Percentiles rank a stretch among this genome's conserved stretches.
Conservation (phyloP, 2,113 vertebrate species). For the Mustela lutreola region DNA sequence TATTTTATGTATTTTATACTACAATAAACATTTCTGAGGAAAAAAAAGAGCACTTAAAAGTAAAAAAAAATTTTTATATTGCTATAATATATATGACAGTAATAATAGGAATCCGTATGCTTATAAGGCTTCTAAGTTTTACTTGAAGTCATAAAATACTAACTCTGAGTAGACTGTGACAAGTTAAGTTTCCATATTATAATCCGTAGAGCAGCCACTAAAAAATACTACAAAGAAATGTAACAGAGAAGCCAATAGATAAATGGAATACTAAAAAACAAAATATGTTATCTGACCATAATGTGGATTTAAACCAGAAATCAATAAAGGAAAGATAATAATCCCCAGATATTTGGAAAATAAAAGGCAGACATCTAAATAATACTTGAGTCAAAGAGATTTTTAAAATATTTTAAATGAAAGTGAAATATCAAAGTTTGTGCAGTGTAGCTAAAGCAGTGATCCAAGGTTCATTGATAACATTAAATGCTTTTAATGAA, state of each 20-base stretch:
- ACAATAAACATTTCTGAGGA: neutral
- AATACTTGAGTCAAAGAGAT: neutral
- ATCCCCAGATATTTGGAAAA: neutral
- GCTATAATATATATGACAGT: neutral
- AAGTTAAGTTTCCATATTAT: neutral
- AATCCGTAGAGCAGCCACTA: neutral
- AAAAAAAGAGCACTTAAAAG: neutral
- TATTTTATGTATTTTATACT: neutral
- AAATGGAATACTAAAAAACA: neutral
- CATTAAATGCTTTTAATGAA: constrained; percentile 35
- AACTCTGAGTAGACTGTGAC: neutral
- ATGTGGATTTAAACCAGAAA: neutral
- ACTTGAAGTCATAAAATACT: neutral
- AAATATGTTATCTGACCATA: neutral
- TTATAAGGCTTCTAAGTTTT: neutral
- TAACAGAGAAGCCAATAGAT: neutral
- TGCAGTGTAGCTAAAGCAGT: neutral
- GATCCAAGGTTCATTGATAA: neutral
- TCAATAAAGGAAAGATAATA: neutral
- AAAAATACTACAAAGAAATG: neutral
- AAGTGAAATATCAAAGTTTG: neutral
- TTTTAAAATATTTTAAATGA: neutral
- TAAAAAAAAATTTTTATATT: neutral
- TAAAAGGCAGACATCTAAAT: constrained; percentile 19
- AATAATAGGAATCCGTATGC: neutral